phyloP scores from a whole-genome alignment of 2,888 invertebrate species.

The Aporophyla lueneburgensis region DNA sequence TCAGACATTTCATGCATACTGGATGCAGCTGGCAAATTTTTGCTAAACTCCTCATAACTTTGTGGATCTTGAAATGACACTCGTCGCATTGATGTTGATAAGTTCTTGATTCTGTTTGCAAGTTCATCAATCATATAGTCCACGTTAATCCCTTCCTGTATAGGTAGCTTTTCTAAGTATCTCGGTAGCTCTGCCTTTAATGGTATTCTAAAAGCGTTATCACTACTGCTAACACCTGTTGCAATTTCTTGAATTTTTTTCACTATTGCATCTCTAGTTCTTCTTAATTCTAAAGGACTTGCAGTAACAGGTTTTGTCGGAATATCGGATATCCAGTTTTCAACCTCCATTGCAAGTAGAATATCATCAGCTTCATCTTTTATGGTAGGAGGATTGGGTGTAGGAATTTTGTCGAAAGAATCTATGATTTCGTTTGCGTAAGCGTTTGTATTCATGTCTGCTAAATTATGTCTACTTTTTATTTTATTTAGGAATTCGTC shows the following conservation, averaged over 20 bases:
- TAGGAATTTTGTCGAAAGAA: slow-evolving; percentile 76
- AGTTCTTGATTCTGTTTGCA: slow-evolving; percentile 75
- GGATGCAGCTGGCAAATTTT: slow-evolving; percentile 69
- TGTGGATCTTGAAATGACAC: slow-evolving; percentile 68
- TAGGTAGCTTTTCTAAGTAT: slow-evolving; percentile 73
- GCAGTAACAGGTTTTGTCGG: slow-evolving; percentile 69
- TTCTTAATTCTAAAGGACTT: slow-evolving; percentile 69
- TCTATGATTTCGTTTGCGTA: slow-evolving; percentile 74
- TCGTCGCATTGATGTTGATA: slow-evolving; percentile 53
- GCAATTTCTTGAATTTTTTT: slow-evolving; percentile 76
- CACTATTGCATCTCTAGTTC: slow-evolving; percentile 73
- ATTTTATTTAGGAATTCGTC: slow-evolving; percentile 72
- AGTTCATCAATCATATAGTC: slow-evolving; percentile 76
- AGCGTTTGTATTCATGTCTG: slow-evolving; percentile 9
- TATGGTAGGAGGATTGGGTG: slow-evolving; percentile 75
- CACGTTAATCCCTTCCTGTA: slow-evolving; percentile 68
- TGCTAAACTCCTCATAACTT: slow-evolving; percentile 71
- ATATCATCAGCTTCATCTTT: slow-evolving; percentile 80
- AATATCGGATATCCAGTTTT: slow-evolving; percentile 80
- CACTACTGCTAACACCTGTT: slow-evolving; percentile 56
- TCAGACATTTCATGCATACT: slow-evolving; percentile 59
- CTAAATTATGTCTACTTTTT: slow-evolving; percentile 67
- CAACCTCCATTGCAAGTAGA: slow-evolving; percentile 77
- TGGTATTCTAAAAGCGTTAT: slow-evolving; percentile 60
- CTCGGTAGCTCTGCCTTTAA: slow-evolving; percentile 73